Conservation (phyloP, 2,888 invertebrate genomes). For the Pyrgus malvae region DNA sequence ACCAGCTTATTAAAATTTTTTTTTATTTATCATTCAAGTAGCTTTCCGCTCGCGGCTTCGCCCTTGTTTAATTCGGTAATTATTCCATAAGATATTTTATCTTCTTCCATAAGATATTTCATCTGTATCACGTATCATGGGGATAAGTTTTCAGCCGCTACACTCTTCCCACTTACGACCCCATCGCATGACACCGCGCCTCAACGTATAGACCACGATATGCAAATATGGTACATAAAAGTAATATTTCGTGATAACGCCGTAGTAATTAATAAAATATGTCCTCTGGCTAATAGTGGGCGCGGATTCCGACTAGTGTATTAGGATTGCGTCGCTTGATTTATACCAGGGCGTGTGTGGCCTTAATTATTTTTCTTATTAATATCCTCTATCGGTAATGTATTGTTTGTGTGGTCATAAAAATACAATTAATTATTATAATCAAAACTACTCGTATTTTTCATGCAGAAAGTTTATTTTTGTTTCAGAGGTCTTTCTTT, state of each 20-base stretch:
- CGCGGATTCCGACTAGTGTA: conserved; percentile 44
- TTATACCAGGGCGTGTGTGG: conserved; percentile 43
- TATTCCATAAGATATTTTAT: no score
- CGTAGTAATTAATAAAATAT: conserved; percentile 79
- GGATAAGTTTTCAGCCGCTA: no score
- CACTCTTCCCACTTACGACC: conserved; percentile 8
- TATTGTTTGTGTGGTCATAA: background rate
- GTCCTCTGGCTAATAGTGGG: conserved; percentile 67
- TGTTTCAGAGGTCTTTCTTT: no score
- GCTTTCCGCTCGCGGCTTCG: no score
- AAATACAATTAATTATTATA: no score
- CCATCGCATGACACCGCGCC: conserved; percentile 68
- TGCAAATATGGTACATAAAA: conserved; percentile 79
- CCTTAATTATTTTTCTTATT: conserved; percentile 53
- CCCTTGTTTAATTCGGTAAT: no score
- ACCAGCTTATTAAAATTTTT: no score
- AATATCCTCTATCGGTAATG: conserved; percentile 10
- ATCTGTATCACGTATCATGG: no score
- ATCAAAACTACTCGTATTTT: no score
- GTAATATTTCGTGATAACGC: conserved; percentile 78
- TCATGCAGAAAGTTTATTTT: no score
- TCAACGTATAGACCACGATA: conserved; percentile 67
- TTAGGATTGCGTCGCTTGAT: conserved; percentile 39
- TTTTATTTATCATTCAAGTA: no score
- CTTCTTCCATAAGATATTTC: no score